Percentiles rank a stretch among this genome's conserved stretches.
These are phyloP conservation scores for Ephestia elutella DNA, from an alignment of 1,140 invertebrate genomes.

Conservation along the genomic window DNA sequence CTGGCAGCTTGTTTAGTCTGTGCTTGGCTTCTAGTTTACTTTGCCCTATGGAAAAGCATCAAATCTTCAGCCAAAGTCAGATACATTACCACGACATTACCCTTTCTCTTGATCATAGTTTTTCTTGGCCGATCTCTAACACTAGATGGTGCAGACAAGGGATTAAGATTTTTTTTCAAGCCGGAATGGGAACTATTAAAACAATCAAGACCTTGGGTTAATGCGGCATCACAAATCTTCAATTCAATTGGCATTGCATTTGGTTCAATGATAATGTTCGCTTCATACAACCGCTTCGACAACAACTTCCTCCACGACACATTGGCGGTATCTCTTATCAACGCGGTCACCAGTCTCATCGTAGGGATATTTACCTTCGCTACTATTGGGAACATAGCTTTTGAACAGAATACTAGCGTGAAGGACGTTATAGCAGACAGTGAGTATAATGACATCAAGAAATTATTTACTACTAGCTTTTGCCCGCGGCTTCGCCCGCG, in stretches of 20 bases:
- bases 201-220: conserved; percentile 92
- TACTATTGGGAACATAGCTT: conserved; percentile 89
- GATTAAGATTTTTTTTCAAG: conserved; percentile 88
- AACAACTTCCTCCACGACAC: conserved; percentile 93
- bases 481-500: no score
- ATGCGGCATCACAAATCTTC: conserved; percentile 93
- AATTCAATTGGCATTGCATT: conserved; percentile 94
- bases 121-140: conserved; percentile 87
- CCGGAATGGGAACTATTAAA: conserved; percentile 90
- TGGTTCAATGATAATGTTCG: conserved; percentile 94
- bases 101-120: conserved; percentile 87
- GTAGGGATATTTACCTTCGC: conserved; percentile 92
- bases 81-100: conserved; percentile 91
- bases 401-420: conserved; percentile 84
- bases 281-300: conserved; percentile 95
- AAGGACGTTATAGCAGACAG: conserved; percentile 89
- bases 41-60: conserved; percentile 94
- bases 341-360: conserved; percentile 87
- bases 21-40: conserved; percentile 93
- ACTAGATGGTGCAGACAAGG: conserved; percentile 86
- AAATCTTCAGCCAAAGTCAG: conserved; percentile 88
- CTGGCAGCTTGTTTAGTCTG: conserved; percentile 88
- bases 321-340: conserved; percentile 86
- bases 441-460: conserved; percentile 61
- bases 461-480: no score